Evolutionary conservation across 2,113 vertebrate genomes (phyloP), one percentile per base, ranked within the genome.

Genomic region (Psilopogon haemacephalus): DNA sequence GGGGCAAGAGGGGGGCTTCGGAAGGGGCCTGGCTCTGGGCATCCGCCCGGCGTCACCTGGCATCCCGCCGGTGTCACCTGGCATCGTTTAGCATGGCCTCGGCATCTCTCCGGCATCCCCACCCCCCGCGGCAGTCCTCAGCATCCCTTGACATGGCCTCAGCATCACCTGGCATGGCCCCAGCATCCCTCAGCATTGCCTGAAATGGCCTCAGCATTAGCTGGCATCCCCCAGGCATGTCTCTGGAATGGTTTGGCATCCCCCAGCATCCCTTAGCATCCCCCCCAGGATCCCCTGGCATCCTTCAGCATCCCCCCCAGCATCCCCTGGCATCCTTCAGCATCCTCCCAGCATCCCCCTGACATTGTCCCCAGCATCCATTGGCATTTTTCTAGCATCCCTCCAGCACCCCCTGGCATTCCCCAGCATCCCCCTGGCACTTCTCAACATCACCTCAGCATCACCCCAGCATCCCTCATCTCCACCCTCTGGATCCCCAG

Each of bases 401-500:
- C 42, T 14, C 59, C 8, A 6, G 19, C 68, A 27, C 8, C 8
- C 33, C 19, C 15, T 13, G 10, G 27, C 76, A 50, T 40, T 17
- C 40, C 33, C 46, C 9, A 6, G 28, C 54, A 55, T 11, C 38
- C 32, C 14, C 33, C 21, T 6, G 7, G 19, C n/a, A 32, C 19
- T 13, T 32, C 27, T 3, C n/a, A 14, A 35, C 46, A 35, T 20
- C 15, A 27, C 18, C 3, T 23, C n/a, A 1, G 19, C 60, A 21
- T 15, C 21, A 13, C 18, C 19, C 19, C 42, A 7, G 8, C n/a
- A 42, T 13, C 12, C 19, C 28, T 37, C 26, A 8, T 9, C 28
- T 3, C 58, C 11, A 28, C 63, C 21, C 27, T 5, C 37, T 1
- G 0, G n/a, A 28, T 13, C 26, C 8, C 55, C 14, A 0, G 37